Evolutionary conservation across 2,888 invertebrate genomes (phyloP).

Genomic region (Onchidella celtica): DNA sequence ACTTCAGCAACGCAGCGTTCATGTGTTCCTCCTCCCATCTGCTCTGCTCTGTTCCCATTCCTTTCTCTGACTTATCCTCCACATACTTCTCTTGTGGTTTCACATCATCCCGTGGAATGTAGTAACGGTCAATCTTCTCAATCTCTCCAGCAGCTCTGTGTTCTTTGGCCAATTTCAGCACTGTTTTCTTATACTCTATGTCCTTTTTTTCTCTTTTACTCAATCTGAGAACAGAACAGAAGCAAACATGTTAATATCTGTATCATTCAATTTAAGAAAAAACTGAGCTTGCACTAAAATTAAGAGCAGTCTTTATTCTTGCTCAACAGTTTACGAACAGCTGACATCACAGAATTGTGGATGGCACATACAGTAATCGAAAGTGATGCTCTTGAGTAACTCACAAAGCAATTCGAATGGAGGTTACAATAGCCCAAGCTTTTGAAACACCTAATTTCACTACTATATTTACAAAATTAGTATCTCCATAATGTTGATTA

Average conservation of each 20-base stretch:
- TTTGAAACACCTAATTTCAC: no score
- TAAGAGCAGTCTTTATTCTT: not conserved
- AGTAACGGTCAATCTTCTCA: slow-evolving; percentile 95
- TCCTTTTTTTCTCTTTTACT: slow-evolving; percentile 92
- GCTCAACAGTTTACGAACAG: not conserved
- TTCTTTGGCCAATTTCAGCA: slow-evolving; percentile 94
- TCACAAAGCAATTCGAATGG: no score
- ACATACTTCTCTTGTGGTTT: slow-evolving; percentile 77
- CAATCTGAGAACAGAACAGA: slow-evolving; percentile 84
- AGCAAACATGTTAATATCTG: no score
- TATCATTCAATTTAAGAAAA: no score
- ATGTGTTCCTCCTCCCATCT: slow-evolving; percentile 99
- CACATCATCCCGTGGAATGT: slow-evolving; percentile 90
- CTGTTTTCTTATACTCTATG: slow-evolving; percentile 92
- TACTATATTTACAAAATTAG: no score
- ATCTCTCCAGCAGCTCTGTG: slow-evolving; percentile 96
- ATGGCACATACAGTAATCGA: no score
- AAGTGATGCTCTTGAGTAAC: no score
- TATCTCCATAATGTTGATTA: no score
- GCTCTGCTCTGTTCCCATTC: slow-evolving; percentile 84
- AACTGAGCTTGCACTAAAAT: no score
- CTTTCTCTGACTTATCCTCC: slow-evolving; percentile 89
- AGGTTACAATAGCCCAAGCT: no score
- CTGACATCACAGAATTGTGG: no score
- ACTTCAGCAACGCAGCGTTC: slow-evolving; percentile 93